These are phyloP conservation scores for Loxodonta africana DNA, from an alignment of 2,113 vertebrate species.

Conservation along the genomic window DNA sequence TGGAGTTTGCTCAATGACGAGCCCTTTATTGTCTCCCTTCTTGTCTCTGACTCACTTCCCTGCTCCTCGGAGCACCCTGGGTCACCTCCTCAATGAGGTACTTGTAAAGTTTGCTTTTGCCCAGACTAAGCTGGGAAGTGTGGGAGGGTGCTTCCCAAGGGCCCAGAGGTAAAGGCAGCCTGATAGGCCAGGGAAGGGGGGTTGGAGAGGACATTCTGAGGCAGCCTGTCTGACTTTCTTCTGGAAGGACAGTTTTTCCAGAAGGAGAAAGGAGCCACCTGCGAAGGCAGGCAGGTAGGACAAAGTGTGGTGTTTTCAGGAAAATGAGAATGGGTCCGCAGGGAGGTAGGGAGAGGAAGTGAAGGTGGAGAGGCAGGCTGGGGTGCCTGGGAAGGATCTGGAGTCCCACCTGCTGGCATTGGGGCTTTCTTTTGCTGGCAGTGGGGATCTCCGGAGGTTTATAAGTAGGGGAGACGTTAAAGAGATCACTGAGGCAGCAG, in stretches of 20 bases:
- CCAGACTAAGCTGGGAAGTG: not conserved
- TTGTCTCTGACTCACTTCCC: not conserved
- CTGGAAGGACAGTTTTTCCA: not conserved
- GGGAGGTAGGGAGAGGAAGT: not conserved
- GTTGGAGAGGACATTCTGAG: not conserved
- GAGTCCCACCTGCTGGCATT: accelerated
- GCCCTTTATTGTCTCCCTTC: not conserved
- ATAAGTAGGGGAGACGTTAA: not conserved
- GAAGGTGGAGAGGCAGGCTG: too few relatives aligned
- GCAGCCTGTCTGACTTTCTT: too few relatives aligned
- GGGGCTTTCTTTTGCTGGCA: not conserved
- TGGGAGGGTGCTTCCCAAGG: not conserved
- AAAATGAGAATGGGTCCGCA: not conserved
- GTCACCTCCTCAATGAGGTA: not conserved
- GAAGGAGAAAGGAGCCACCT: not conserved
- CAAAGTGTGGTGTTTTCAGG: not conserved
- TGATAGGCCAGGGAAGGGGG: too few relatives aligned
- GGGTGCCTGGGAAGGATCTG: not conserved
- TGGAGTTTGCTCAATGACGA: accelerated
- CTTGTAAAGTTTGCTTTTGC: not conserved
- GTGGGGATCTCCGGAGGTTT: not conserved
- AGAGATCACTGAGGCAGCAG: not conserved
- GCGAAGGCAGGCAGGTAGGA: not conserved
- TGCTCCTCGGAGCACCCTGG: not conserved
- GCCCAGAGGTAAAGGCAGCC: not conserved